Percentiles rank a stretch among this genome's conserved stretches.
Evolutionary conservation across 2,113 vertebrate species (phyloP).

Genomic region (Saimiri boliviensis): DNA sequence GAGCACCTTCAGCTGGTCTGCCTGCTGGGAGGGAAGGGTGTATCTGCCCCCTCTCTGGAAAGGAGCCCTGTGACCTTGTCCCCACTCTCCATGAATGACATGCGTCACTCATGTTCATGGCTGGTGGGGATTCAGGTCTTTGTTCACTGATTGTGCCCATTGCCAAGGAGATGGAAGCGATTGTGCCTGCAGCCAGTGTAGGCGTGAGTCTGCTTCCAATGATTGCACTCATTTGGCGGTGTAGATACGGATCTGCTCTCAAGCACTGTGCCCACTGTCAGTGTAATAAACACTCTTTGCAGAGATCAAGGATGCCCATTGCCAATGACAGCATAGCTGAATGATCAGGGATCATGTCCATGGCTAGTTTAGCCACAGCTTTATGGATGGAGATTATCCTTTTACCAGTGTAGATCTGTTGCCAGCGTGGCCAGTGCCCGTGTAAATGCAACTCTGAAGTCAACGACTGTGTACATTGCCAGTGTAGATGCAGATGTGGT

Average conservation of each 20-base stretch:
- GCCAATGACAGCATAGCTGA: not conserved
- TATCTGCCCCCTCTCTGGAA: not conserved
- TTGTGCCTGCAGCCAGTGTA: not conserved
- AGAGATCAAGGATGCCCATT: not conserved
- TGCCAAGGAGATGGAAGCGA: not conserved
- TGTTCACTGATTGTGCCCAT: not conserved
- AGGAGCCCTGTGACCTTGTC: not conserved
- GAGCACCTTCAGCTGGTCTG: not conserved
- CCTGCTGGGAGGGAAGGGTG: not conserved
- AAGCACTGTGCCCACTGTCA: not conserved
- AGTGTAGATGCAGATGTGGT: accelerated
- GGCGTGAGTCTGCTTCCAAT: not conserved
- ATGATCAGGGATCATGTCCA: not conserved
- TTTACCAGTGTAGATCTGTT: not conserved
- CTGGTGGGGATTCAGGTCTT: not conserved
- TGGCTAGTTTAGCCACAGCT: not conserved
- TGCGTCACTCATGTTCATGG: not conserved
- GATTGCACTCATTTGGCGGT: not conserved
- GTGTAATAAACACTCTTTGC: too few species aligned
- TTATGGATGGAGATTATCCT: not conserved
- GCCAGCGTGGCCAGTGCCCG: accelerated
- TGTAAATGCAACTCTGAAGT: not conserved
- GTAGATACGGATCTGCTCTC: not conserved
- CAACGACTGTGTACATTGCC: accelerated
- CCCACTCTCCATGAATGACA: not conserved